Base-by-base conservation (phyloP, 1,140 invertebrate genomes). In the Dendrolimus punctatus region DNA sequence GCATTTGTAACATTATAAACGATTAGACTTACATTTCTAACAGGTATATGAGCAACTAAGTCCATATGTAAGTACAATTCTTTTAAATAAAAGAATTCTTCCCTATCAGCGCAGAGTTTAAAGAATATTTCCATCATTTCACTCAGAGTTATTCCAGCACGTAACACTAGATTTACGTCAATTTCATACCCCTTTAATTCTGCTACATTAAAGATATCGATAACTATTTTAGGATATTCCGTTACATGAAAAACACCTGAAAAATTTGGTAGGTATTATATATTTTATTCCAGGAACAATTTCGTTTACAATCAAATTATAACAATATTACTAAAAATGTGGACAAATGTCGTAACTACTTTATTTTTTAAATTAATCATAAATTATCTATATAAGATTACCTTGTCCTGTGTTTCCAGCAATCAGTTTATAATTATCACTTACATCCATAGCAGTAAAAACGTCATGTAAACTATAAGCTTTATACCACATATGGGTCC, bases 41-140 rank as follows among this genome's bases (percentile, higher is more conserved):
- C 90, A 23, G 92, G 90, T n/a, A 92, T 87, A 76, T 92, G 92
- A 2, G 92, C 93, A 51, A 94, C 90, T 49, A 93, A 77, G 76
- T 93, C 91, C 57, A 94, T 88, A 60, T 90, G 89, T 9, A 84
- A 59, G 60, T 82, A 76, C 58, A 90, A 77, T 60, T 88, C 71
- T 62, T 73, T 76, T 10, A 79, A 58, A 61, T 80, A 91, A 40
- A 54, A 67, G 68, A 84, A 91, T 66, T 80, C 78, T 50, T 76
- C 64, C 46, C 88, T 76, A 50, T 85, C 71, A 40, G 80, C 71
- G 2, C 89, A 86, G 4, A 90, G 80, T 62, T 90, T 81, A 8
- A 86, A 68, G 55, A 94, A 93, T 8, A 90, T 67, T 9, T 91
- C 74, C 89, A 93, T 94, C 49, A 91, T 87, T 54, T 91, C 88